Evolutionary conservation across 2,888 invertebrate species (phyloP), one percentile per base, ranked within the genome.

Genomic region (Cacoxenus indagator): DNA sequence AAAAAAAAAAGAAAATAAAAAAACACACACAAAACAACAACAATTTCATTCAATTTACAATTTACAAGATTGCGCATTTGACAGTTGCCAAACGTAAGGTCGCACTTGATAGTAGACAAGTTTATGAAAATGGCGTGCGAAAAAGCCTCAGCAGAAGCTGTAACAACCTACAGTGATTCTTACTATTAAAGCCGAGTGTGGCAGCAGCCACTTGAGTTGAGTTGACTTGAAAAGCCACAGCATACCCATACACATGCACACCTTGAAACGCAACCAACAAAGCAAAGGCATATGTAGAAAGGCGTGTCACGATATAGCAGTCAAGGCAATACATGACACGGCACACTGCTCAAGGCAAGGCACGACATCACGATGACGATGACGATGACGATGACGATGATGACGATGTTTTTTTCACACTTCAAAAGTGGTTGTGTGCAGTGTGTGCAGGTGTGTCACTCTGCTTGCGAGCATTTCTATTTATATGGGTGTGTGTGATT

Each of bases 391-490:
- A 3, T 17, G 48, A 48, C 27, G 27, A 22, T 26, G 55, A 26
- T 17, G 55, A 26, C 6, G 55, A 55, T 27, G 26, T 55, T 17
- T 24, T 55, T 27, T 55, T 55, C 55, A 26, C 55, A 55, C 55
- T 26, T 55, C 9, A 55, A 55, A 26, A 26, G 27, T n/a, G 26
- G n/a, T n/a, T n/a, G n/a, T n/a, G n/a, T n/a, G n/a, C n/a, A n/a
- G n/a, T n/a, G n/a, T n/a, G n/a, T n/a, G n/a, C n/a, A n/a, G n/a
- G n/a, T n/a, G n/a, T n/a, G n/a, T n/a, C n/a, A n/a, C n/a, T n/a
- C n/a, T n/a, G n/a, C n/a, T n/a, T n/a, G n/a, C n/a, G n/a, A n/a
- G n/a, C n/a, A n/a, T n/a, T n/a, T 2, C 27, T 26, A n/a, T 24
- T 55, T 24, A 55, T 26, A 27, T 55, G 27, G 26, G 26, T 24